Conservation (phyloP, 2,113 vertebrate species). For the Sebastes schlegelii region DNA sequence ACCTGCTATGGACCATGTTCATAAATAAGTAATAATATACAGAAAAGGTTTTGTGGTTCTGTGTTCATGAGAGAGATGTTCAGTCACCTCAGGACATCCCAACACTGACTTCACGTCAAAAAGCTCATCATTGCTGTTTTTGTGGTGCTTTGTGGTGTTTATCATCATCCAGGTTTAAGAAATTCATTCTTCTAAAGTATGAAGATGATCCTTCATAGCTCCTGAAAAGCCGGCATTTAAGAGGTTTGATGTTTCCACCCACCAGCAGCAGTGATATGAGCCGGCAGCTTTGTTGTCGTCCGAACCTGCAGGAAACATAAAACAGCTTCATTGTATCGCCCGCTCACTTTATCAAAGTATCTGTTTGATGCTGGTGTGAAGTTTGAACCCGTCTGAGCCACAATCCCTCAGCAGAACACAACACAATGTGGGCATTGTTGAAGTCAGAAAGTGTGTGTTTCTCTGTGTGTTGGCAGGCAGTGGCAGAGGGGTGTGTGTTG, state of each 20-base stretch:
- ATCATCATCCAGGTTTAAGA: background rate
- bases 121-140: background rate
- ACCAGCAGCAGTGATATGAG: slow-evolving; percentile 17
- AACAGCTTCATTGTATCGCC: slow-evolving; percentile 43
- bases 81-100: background rate
- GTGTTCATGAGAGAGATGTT: background rate
- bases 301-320: slow-evolving; percentile 52
- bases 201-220: background rate
- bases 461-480: slow-evolving; percentile 1
- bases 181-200: background rate
- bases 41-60: background rate
- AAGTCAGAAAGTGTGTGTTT: slow-evolving; percentile 19
- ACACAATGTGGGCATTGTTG: slow-evolving; percentile 78
- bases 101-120: background rate
- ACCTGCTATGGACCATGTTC: slow-evolving; percentile 49
- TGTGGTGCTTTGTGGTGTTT: background rate
- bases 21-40: slow-evolving; percentile 64
- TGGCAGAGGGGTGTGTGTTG: background rate
- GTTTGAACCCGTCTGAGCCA: slow-evolving; percentile 50
- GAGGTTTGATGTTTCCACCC: slow-evolving; percentile 16
- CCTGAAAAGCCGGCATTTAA: slow-evolving; percentile 8
- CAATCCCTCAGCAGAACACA: slow-evolving; percentile 37
- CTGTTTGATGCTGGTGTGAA: slow-evolving; percentile 61
- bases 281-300: slow-evolving; percentile 21
- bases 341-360: slow-evolving; percentile 15